These are phyloP conservation scores for Copidosoma floridanum DNA, from an alignment of 1,140 invertebrate genomes.

Conservation along the genomic window DNA sequence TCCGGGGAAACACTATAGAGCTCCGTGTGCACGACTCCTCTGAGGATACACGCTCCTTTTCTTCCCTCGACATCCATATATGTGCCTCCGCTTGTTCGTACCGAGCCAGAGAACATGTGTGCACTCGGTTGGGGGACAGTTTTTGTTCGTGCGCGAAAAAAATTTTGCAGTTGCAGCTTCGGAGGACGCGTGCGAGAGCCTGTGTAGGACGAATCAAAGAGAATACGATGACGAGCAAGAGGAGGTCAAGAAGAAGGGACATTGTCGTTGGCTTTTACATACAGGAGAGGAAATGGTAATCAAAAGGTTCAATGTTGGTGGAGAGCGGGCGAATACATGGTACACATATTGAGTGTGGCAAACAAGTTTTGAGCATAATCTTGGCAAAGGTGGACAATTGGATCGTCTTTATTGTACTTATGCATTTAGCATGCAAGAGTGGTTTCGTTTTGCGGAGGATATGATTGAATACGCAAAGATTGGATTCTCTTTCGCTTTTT, in stretches of 20 bases:
- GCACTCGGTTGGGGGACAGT: too few species aligned
- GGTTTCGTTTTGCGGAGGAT: not conserved
- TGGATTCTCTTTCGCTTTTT: too few species aligned
- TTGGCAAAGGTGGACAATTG: too few species aligned
- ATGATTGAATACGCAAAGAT: not conserved
- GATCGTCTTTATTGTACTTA: too few species aligned
- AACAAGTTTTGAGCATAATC: slow-evolving; percentile 23
- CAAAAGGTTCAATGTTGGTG: slow-evolving; percentile 16
- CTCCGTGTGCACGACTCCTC: too few species aligned
- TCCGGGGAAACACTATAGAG: not conserved
- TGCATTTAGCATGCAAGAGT: slow-evolving; percentile 22
- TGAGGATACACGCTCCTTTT: too few species aligned
- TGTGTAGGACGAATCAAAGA: not conserved
- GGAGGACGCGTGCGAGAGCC: slow-evolving; percentile 10
- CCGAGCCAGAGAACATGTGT: too few species aligned
- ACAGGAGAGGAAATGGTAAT: slow-evolving; percentile 18
- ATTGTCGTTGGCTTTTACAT: too few species aligned
- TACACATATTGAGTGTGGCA: slow-evolving; percentile 20
- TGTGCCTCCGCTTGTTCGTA: too few species aligned
- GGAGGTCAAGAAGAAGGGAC: not conserved
- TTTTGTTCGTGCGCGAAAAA: too few species aligned
- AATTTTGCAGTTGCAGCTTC: slow-evolving; percentile 18
- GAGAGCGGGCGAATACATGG: slow-evolving; percentile 11
- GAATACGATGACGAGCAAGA: not conserved
- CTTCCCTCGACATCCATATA: too few species aligned